A percentile compares a stretch with the other conserved stretches of the same genome.
Conservation (phyloP, 2,113 vertebrate species). For the Parus major region DNA sequence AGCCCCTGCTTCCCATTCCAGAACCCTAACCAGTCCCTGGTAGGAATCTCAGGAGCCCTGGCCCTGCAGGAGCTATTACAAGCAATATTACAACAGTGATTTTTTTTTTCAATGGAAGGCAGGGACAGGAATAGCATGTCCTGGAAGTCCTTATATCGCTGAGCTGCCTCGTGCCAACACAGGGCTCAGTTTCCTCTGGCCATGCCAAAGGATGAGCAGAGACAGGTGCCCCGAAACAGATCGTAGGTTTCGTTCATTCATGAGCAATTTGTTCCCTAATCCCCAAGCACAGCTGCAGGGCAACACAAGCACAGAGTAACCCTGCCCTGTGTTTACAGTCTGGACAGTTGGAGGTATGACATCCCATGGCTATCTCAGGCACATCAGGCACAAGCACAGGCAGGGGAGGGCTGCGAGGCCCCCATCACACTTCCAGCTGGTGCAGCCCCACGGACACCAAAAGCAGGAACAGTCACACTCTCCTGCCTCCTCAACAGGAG, state of each 20-base stretch:
- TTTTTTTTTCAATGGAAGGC: constrained; percentile 28
- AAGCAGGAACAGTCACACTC: accelerated
- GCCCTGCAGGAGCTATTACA: background rate
- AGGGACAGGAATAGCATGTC: background rate
- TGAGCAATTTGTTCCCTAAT: background rate
- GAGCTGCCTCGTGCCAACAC: background rate
- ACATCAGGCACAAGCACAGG: background rate
- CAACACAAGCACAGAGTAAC: background rate
- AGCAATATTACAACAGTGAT: background rate
- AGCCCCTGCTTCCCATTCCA: background rate
- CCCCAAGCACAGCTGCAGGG: background rate
- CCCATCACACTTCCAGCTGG: background rate
- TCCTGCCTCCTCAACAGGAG: accelerated
- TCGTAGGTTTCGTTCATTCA: constrained; percentile 9
- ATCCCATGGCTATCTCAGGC: background rate
- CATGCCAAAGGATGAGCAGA: background rate
- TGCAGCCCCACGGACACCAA: accelerated
- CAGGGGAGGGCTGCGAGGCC: background rate
- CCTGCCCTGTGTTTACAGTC: constrained; percentile 20
- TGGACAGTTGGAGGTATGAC: background rate
- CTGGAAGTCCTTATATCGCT: background rate
- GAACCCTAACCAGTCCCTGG: background rate
- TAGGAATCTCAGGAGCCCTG: background rate
- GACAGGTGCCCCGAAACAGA: background rate
- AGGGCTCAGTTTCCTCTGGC: background rate